Evolutionary conservation across 2,113 vertebrate genomes (phyloP), one percentile per base, ranked within the genome.

Genomic region (Copsychus sechellarum): DNA sequence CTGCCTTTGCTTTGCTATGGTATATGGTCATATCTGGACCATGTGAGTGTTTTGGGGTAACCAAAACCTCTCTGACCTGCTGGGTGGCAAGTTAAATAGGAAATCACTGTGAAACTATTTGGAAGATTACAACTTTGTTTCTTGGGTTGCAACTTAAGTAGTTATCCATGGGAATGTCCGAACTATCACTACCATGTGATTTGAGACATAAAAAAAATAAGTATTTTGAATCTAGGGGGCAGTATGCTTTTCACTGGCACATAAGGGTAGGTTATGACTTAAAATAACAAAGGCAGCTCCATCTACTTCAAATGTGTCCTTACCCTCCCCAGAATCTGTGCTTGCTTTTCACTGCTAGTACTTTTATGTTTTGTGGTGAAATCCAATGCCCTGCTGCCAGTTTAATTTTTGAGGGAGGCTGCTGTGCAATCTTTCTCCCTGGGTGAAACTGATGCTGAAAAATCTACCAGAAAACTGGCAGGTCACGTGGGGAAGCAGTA

Each of bases 21-120:
- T 33, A 9, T 60, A 33, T 4, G 9, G 13, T 50, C 23, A 3
- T 58, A 29, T 22, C 43, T 67, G 29, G 14, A n/a, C 25, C 2
- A 1, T 0, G 0, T 57, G 25, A 31, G 22, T 38, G 24, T 57
- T 12, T 76, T 42, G 42, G 54, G 54, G 26, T 58, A 34, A 58
- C 26, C 23, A 53, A 33, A 88, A 86, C 17, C 23, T 36, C 78
- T 54, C 56, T 61, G 67, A 65, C 22, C 62, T 72, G 6, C 40
- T 73, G 62, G 48, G 50, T 43, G 42, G 14, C 16, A 42, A 73
- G 50, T 54, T 73, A 48, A 88, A 29, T 42, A 43, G 33, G 36
- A 83, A 80, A 17, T 76, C 22, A 8, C 31, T 29, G 9, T 56
- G 18, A 90, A 90, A 40, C 66, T 77, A 29, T 77, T 86, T 93